Evolutionary conservation across 2,888 invertebrate species (phyloP), one percentile per base, ranked within the genome.

Genomic region (Clitarchus hookeri): DNA sequence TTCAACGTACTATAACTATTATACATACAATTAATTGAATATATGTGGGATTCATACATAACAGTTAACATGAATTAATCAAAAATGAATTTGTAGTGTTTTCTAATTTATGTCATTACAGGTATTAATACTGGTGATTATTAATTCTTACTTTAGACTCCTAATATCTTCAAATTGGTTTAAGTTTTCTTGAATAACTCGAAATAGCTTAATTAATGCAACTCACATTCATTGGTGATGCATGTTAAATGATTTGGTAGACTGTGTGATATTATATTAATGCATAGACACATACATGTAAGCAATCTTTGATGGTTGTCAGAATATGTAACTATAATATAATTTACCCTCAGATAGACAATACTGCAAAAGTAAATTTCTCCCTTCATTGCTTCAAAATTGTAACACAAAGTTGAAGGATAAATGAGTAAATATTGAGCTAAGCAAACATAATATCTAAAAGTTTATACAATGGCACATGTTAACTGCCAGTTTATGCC

Each of bases 1-100:
- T 82, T 65, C 65, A 82, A 82, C 82, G 25, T 82, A 26, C 82
- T 82, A 82, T 36, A 82, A 82, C 82, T 82, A 82, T 82, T 19
- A 27, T 44, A 82, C 82, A 82, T n/a, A 82, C 82, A 82, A 82
- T 82, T 36, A 82, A 27, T 82, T 44, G 82, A 82, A 44, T 82
- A 65, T 65, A 65, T 65, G n/a, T 65, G 65, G n/a, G 65, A 65
- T 65, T 65, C 65, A 65, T 82, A 82, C 44, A 36, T 82, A 82
- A 36, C 44, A 36, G 44, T 82, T 82, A 36, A 36, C 23, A 36
- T 27, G 16, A 82, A 82, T 82, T 3, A 36, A 82, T 23, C 44
- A 44, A 82, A 26, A 36, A 19, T 27, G 11, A 82, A 25, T 26
- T 82, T 13, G 9, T 79, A 27, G 27, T 79, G 79, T 79, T 82